phyloP scores from a whole-genome alignment of 2,113 vertebrate genomes.

The Eulacestoma nigropectus region DNA sequence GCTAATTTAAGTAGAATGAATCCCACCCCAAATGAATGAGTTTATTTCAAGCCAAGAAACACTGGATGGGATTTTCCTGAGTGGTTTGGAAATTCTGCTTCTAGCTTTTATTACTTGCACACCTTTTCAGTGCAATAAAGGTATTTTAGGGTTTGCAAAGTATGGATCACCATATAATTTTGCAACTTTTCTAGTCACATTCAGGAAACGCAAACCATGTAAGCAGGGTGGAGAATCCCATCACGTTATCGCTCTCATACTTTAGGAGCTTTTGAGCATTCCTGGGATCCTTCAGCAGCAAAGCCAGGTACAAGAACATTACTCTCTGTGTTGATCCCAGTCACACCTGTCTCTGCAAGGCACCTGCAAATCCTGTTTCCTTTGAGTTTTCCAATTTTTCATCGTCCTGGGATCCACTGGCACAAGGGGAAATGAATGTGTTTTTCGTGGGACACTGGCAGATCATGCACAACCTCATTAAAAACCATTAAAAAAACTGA shows the following conservation, averaged over 20 bases:
- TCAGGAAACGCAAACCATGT: neutral
- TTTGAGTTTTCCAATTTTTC: neutral
- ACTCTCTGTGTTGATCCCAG: neutral
- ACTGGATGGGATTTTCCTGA: neutral
- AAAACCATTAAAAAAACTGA: neutral
- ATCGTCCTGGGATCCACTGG: neutral
- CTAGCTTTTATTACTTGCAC: neutral
- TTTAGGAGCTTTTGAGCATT: neutral
- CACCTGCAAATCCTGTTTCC: neutral
- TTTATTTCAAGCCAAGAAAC: neutral
- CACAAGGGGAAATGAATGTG: accelerated
- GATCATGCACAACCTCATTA: neutral
- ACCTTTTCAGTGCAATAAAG: neutral
- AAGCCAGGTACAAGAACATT: neutral
- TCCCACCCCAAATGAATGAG: neutral
- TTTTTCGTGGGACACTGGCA: neutral
- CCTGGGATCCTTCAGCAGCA: neutral
- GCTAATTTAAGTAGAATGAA: neutral
- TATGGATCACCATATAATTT: too few relatives aligned
- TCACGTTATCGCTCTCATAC: accelerated
- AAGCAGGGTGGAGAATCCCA: neutral
- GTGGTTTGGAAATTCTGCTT: neutral
- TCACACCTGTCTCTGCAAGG: neutral
- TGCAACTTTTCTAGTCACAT: neutral
- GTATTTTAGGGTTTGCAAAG: neutral